phyloP scores from a whole-genome alignment of 2,113 vertebrate genomes.

The Oriolus oriolus region DNA sequence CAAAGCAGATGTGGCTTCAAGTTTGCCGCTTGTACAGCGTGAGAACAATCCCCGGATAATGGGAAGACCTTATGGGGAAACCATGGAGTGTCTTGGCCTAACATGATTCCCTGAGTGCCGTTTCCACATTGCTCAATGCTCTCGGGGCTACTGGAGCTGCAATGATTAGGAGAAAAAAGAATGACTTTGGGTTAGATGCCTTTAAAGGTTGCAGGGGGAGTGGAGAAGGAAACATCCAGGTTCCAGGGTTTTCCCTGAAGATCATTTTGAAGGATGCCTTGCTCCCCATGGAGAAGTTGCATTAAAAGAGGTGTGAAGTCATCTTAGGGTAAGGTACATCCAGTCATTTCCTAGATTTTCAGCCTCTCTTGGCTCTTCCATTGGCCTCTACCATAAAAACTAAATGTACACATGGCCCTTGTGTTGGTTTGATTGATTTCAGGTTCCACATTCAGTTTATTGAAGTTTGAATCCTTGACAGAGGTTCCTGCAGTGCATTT shows the following conservation, averaged over 20 bases:
- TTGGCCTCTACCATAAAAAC: neutral
- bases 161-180: neutral
- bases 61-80: slow-evolving; percentile 46
- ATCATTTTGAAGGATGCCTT: neutral
- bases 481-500: neutral
- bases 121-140: slow-evolving; percentile 37
- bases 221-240: neutral
- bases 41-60: slow-evolving; percentile 54
- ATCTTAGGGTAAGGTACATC: neutral
- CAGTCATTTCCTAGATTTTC: neutral
- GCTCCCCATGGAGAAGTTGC: neutral
- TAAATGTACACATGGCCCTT: neutral
- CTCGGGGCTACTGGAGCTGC: neutral
- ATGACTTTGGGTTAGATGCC: neutral
- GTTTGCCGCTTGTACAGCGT: neutral
- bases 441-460: neutral
- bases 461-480: neutral
- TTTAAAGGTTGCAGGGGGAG: neutral
- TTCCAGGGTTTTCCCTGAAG: neutral
- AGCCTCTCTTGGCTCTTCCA: neutral
- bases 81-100: neutral
- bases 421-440: neutral
- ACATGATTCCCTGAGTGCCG: neutral
- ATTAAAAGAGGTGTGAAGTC: neutral
- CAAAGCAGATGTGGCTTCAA: slow-evolving; percentile 47